Conservation (phyloP, 1,140 invertebrate genomes). For the Metopolophium dirhodum region DNA sequence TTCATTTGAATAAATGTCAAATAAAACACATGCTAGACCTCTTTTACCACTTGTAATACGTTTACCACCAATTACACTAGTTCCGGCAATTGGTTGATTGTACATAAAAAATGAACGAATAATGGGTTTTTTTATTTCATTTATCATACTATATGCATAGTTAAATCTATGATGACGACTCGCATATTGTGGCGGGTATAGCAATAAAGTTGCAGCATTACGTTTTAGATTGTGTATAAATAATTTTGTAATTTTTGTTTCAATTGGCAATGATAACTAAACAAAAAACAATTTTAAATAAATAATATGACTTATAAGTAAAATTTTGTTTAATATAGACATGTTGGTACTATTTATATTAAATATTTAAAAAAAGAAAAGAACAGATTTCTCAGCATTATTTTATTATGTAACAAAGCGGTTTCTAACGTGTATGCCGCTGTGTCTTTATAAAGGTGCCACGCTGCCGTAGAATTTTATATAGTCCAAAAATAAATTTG, state of each 20-base stretch:
- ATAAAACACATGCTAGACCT: constrained; percentile 42
- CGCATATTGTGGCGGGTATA: constrained; percentile 29
- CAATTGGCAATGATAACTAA: constrained; percentile 40
- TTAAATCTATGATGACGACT: constrained; percentile 34
- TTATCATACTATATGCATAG: not conserved
- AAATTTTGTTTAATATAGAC: not conserved
- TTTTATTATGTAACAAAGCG: too few relatives aligned
- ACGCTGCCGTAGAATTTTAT: too few relatives aligned
- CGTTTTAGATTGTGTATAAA: constrained; percentile 28
- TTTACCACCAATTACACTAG: not conserved
- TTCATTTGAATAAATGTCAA: constrained; percentile 25
- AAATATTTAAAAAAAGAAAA: not conserved
- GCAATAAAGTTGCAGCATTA: constrained; percentile 18
- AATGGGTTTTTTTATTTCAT: not conserved
- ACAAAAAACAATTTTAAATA: not conserved
- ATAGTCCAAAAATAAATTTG: too few relatives aligned
- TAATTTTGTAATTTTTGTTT: constrained; percentile 17
- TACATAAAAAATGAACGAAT: constrained; percentile 41
- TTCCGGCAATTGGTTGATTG: constrained; percentile 17
- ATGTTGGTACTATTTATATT: not conserved
- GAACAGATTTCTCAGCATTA: too few relatives aligned
- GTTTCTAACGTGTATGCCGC: too few relatives aligned
- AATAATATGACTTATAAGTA: not conserved
- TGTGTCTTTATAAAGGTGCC: too few relatives aligned
- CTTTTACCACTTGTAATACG: constrained; percentile 25